These are phyloP conservation scores for Papilio glaucus DNA, from an alignment of 1,140 invertebrate species.

Conservation along the genomic window DNA sequence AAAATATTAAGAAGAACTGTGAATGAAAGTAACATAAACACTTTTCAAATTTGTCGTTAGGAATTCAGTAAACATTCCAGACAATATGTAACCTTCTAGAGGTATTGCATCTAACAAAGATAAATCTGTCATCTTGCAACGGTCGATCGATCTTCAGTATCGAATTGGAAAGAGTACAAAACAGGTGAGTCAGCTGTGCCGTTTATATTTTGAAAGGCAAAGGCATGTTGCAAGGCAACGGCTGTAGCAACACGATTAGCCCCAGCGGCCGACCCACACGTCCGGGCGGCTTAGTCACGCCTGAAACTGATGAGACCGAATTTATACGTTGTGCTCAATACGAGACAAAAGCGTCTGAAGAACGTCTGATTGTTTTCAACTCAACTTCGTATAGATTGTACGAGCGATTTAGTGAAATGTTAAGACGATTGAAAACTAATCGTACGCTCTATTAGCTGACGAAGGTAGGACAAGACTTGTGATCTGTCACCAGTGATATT, in stretches of 20 bases:
- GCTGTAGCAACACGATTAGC: slow-evolving; percentile 28
- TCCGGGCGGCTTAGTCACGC: slow-evolving; percentile 25
- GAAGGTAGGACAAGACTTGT: too few species aligned
- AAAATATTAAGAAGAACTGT: too few species aligned
- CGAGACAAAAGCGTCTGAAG: slow-evolving; percentile 29
- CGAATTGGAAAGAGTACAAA: slow-evolving; percentile 35
- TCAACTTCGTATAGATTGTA: not conserved
- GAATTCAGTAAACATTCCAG: too few species aligned
- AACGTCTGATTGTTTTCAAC: slow-evolving; percentile 16
- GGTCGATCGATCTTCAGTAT: slow-evolving; percentile 25
- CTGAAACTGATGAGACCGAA: not conserved
- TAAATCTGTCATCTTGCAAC: slow-evolving; percentile 23
- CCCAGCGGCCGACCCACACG: not conserved
- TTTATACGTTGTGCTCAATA: slow-evolving; percentile 32
- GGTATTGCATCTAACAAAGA: not conserved
- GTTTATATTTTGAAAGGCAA: slow-evolving; percentile 30
- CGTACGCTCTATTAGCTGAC: too few species aligned
- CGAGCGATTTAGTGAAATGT: not conserved
- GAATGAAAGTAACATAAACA: too few species aligned
- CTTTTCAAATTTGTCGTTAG: too few species aligned
- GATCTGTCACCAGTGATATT: too few species aligned
- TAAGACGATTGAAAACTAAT: not conserved
- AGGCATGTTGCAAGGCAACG: slow-evolving; percentile 10
- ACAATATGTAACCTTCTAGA: not conserved
- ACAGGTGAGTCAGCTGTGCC: slow-evolving; percentile 31